phyloP scores from a whole-genome alignment of 2,888 invertebrate genomes.

The Drosophila gaucha region DNA sequence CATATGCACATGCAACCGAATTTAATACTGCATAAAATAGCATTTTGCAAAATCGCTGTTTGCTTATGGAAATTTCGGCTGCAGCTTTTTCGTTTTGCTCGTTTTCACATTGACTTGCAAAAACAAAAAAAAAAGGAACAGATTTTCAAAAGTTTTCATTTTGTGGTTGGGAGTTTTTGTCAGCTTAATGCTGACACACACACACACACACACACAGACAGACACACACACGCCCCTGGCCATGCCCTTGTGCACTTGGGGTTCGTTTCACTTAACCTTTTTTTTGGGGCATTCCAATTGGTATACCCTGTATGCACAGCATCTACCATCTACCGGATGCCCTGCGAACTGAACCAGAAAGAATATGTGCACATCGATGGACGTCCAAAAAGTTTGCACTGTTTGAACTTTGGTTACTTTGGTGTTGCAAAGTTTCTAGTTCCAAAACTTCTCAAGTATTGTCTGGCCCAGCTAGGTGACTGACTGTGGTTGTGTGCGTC shows the following conservation, averaged over 20 bases:
- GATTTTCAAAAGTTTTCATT: constrained; percentile 65
- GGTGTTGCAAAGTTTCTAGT: constrained; percentile 56
- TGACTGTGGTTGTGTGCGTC: constrained; percentile 5
- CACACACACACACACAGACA: neutral
- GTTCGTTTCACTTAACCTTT: constrained; percentile 74
- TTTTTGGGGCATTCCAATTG: constrained; percentile 18
- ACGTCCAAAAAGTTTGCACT: constrained; percentile 59
- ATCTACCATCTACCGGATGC: constrained; percentile 9
- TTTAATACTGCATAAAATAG: constrained; percentile 55
- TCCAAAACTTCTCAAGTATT: constrained; percentile 48
- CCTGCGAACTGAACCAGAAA: constrained; percentile 15
- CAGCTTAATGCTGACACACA: constrained; percentile 43
- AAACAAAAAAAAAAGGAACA: constrained; percentile 1
- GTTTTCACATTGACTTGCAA: constrained; percentile 1
- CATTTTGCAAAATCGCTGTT: constrained; percentile 66
- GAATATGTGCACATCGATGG: constrained; percentile 62
- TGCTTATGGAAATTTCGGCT: constrained; percentile 60
- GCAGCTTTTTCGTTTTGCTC: constrained; percentile 9
- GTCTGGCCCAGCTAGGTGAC: constrained; percentile 3
- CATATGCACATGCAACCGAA: constrained; percentile 21
- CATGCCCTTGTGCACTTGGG: constrained; percentile 45
- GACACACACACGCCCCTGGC: constrained; percentile 19
- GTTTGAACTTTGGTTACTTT: constrained; percentile 69
- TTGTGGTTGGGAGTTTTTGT: constrained; percentile 63
- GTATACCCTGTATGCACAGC: constrained; percentile 21